phyloP scores from a whole-genome alignment of 2,888 invertebrate species.

The Drosophila buzzatii region DNA sequence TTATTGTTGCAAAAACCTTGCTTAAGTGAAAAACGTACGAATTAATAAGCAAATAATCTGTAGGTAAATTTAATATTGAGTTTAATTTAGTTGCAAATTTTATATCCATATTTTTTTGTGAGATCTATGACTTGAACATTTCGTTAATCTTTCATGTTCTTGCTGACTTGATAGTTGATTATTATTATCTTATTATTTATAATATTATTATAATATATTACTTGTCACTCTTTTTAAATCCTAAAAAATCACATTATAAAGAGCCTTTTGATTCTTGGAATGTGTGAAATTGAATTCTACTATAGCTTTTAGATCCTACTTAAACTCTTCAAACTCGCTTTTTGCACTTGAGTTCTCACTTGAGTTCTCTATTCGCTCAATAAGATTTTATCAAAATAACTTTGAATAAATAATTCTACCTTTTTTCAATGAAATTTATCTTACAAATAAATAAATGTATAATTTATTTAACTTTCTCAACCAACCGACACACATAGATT shows the following conservation, averaged over 20 bases:
- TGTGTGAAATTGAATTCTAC: too few species aligned
- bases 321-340: background rate
- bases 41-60: background rate
- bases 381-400: background rate
- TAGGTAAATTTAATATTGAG: background rate
- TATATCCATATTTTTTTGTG: too few species aligned
- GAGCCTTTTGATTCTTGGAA: too few species aligned
- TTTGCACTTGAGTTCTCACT: too few species aligned
- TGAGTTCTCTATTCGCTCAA: background rate
- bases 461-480: background rate
- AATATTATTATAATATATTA: too few species aligned
- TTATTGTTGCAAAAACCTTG: background rate
- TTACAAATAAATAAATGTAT: too few species aligned
- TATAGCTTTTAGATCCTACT: background rate
- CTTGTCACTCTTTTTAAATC: background rate
- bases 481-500: background rate
- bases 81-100: background rate
- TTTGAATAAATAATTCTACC: background rate
- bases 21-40: background rate
- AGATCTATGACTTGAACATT: too few species aligned
- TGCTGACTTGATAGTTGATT: background rate
- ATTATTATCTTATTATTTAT: background rate
- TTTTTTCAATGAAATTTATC: background rate
- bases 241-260: background rate
- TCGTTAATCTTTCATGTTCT: background rate